Percentiles rank a stretch among this genome's conserved stretches.
Conservation (phyloP, 2,888 invertebrate genomes). For the Thecocarcelia acutangulata region DNA sequence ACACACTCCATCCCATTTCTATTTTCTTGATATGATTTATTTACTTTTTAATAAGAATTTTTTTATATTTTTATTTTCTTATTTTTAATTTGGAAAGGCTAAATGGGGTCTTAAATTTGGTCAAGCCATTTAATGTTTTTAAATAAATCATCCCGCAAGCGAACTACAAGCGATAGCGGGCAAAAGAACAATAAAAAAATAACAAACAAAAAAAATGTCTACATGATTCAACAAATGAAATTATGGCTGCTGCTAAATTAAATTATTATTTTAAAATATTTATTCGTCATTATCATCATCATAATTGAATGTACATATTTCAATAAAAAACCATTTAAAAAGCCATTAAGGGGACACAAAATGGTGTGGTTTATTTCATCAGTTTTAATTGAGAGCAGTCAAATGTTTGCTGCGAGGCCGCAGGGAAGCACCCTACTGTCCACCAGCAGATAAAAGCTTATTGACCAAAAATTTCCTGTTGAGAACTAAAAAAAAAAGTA, state of each 20-base stretch:
- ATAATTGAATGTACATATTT: constrained; percentile 34
- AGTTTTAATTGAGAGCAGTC: background rate
- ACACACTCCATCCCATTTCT: no score
- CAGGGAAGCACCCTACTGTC: background rate
- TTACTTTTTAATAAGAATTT: background rate
- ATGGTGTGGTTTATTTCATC: constrained; percentile 7
- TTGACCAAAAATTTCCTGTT: no score
- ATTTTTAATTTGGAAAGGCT: constrained; percentile 39
- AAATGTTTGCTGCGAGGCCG: background rate
- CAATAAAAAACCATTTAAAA: constrained; percentile 30
- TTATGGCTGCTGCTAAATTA: constrained; percentile 44
- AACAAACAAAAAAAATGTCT: background rate
- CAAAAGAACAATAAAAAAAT: background rate
- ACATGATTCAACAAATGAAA: constrained; percentile 36
- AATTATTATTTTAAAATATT: constrained; percentile 42
- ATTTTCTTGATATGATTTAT: constrained; percentile 10
- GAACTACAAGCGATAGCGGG: constrained; percentile 9
- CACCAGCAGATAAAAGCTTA: background rate
- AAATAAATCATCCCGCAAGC: constrained; percentile 39
- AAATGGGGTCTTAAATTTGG: constrained; percentile 40
- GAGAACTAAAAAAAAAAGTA: background rate
- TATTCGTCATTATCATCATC: constrained; percentile 30
- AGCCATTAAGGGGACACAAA: constrained; percentile 21
- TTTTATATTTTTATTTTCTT: background rate
- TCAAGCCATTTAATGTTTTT: constrained; percentile 34